Evolutionary conservation across 2,797 vertebrate genomes (phyloP), one percentile per base, ranked within the genome.

Genomic region (Sebastes iracundus): DNA sequence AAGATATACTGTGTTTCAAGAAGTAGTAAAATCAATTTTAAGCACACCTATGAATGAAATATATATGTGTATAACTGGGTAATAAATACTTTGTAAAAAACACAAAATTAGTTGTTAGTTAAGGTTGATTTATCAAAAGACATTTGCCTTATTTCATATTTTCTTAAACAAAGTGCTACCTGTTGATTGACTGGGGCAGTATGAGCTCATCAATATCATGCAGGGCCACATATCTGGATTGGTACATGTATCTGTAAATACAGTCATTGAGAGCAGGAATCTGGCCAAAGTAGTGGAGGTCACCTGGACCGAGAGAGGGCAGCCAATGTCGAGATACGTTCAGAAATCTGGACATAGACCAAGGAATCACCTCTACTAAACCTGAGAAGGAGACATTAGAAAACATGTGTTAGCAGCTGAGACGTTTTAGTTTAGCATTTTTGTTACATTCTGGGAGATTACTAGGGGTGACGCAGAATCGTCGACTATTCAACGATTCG

Each of bases 191-290:
- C 27, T 85, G 63, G 1, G 94, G 93, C 28, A 95, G 68, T 20
- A 96, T 95, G 27, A 95, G 84, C 80, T 95, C 93, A 35, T 95
- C 94, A 2, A 92, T 3, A 32, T 96, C 94, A 0, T 93, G 88
- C 64, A 95, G 67, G n/a, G 90, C 85, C 71, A 95, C 23, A n/a
- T 94, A 95, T 55, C 1, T 87, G 70, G 88, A 88, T 16, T 23
- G 77, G 84, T 95, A 95, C 95, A 95, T 95, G 87, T 92, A 87
- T 30, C 92, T 86, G 79, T 95, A 94, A 4, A 95, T 3, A 14
- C 93, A 95, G 75, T 94, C 94, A 14, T 83, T 93, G 9, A 96
- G 91, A 4, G 92, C 91, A 2, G 92, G 27, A 14, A 93, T 81
- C 81, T 96, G 94, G 3, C 93, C 93, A 0, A 86, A 90, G 78